Conservation (phyloP, 2,113 vertebrate species). For the Eurystomus gularis region DNA sequence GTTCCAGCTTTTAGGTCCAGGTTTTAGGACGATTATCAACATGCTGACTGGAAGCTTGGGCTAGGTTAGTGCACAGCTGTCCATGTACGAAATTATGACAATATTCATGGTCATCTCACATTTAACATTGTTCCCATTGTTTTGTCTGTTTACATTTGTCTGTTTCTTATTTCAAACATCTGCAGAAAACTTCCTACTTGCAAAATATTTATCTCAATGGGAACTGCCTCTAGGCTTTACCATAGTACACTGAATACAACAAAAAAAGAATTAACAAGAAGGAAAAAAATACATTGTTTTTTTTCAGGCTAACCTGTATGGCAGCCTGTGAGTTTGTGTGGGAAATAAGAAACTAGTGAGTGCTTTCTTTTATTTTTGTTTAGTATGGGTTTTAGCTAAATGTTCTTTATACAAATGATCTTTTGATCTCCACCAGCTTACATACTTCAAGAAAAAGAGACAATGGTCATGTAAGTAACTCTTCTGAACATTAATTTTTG, state of each 20-base stretch:
- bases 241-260: not conserved
- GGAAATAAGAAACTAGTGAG: not conserved
- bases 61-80: not conserved
- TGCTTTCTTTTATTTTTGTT: not conserved
- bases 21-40: not conserved
- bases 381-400: not conserved
- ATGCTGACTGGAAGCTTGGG: not conserved
- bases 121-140: not conserved
- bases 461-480: not conserved
- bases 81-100: not conserved
- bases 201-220: not conserved
- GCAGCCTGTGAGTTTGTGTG: not conserved
- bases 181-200: not conserved
- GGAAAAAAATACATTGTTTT: not conserved
- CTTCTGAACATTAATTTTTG: not conserved
- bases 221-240: not conserved
- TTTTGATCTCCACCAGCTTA: not conserved
- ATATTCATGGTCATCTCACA: not conserved
- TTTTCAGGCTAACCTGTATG: not conserved
- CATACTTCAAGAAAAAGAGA: not conserved
- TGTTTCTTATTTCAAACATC: not conserved
- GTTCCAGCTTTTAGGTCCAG: not conserved
- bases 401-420: not conserved
- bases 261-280: not conserved
- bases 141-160: not conserved